These are phyloP conservation scores for Molossus alvarezi DNA, from an alignment of 2,797 vertebrate species.

Conservation along the genomic window DNA sequence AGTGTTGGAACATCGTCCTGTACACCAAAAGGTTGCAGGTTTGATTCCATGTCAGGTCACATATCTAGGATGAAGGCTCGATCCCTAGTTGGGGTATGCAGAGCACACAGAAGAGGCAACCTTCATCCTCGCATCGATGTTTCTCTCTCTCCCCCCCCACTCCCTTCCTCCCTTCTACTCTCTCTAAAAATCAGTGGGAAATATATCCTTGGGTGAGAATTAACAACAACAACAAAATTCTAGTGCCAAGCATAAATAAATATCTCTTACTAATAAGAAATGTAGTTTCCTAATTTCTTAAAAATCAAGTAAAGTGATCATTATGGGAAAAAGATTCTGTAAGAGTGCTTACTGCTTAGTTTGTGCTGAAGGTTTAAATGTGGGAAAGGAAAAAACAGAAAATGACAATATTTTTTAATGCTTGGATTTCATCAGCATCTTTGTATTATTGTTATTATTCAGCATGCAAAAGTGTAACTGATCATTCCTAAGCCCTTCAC, in stretches of 20 bases:
- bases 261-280: neutral
- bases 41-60: neutral
- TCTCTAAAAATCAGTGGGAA: too few relatives aligned
- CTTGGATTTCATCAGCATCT: neutral
- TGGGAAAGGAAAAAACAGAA: neutral
- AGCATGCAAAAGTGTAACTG: neutral
- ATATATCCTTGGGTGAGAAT: too few relatives aligned
- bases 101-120: too few relatives aligned
- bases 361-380: slow-evolving; percentile 34
- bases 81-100: neutral
- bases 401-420: neutral
- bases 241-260: slow-evolving; percentile 1
- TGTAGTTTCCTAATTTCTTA: slow-evolving; percentile 37
- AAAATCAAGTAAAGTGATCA: neutral
- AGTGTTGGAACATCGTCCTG: neutral
- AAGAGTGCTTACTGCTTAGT: neutral
- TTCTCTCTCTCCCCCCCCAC: neutral
- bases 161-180: too few relatives aligned
- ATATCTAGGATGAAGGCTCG: neutral
- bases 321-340: neutral
- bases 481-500: neutral
- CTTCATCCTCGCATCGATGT: neutral
- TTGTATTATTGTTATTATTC: neutral
- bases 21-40: neutral
- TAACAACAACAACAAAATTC: neutral